phyloP scores from a whole-genome alignment of 92 coral and sea anemone genomes.

The Diadumene lineata region DNA sequence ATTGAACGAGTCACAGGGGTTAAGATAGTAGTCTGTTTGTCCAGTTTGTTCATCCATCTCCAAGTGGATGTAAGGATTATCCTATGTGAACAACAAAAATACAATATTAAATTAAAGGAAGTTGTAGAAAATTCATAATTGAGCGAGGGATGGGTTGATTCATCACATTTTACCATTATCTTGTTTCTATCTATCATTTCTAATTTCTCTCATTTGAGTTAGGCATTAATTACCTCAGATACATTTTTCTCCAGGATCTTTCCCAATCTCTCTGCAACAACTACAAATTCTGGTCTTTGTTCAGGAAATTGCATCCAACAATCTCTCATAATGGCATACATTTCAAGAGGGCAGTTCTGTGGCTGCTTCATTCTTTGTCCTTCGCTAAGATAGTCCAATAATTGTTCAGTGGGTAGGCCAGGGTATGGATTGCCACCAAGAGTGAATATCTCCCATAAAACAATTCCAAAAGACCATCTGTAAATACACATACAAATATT shows the following conservation, averaged over 20 bases:
- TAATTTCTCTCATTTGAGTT: no score
- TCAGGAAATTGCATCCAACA: constrained; percentile 77
- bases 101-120: no score
- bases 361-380: constrained; percentile 85
- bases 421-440: constrained; percentile 93
- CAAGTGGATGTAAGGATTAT: constrained; percentile 71
- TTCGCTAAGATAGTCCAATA: constrained; percentile 73
- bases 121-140: no score
- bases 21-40: constrained; percentile 65
- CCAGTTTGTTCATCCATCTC: constrained; percentile 63
- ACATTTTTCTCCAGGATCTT: constrained; percentile 64
- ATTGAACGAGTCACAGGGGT: constrained; percentile 50
- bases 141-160: no score
- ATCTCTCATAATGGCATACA: constrained; percentile 81
- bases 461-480: constrained; percentile 91
- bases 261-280: constrained; percentile 68
- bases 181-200: no score
- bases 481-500: no score
- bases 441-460: constrained; percentile 89
- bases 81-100: constrained; percentile 34
- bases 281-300: constrained; percentile 60
- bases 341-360: constrained; percentile 77
- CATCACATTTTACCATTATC: no score
- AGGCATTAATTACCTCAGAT: constrained; percentile 77
- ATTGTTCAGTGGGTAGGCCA: constrained; percentile 64